Conservation (phyloP, 2,797 vertebrate species). For the Cottoperca gobio region DNA sequence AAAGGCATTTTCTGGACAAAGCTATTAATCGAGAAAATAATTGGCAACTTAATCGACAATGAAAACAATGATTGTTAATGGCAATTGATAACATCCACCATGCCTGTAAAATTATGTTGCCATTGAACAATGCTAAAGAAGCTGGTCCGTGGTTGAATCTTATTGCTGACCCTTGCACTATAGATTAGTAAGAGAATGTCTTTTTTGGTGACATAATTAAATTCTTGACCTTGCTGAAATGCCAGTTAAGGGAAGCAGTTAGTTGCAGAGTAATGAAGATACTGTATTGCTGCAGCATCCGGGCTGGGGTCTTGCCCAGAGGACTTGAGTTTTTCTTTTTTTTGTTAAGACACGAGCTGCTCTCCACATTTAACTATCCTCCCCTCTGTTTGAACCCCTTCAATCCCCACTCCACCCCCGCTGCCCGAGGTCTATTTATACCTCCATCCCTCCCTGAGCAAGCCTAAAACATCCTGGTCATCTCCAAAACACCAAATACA, state of each 20-base stretch:
- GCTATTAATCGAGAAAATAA: too few relatives aligned
- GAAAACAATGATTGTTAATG: too few relatives aligned
- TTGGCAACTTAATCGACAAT: too few relatives aligned
- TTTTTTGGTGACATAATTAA: not conserved
- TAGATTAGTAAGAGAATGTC: not conserved
- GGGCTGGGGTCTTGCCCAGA: constrained; percentile 23
- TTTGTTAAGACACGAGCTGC: constrained; percentile 36
- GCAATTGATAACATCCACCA: too few relatives aligned
- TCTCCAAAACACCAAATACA: constrained; percentile 59
- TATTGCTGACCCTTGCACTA: not conserved
- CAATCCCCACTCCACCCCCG: not conserved
- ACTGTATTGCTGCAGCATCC: constrained; percentile 6
- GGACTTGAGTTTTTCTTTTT: constrained; percentile 29
- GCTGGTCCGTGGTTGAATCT: not conserved
- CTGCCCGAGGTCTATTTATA: constrained; percentile 64
- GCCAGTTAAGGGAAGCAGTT: constrained; percentile 13
- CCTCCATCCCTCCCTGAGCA: constrained; percentile 45
- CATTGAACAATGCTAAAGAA: not conserved
- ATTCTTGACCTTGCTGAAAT: not conserved
- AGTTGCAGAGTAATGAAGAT: not conserved
- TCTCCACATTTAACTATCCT: constrained; percentile 48
- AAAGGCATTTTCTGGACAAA: too few relatives aligned
- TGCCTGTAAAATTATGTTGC: not conserved
- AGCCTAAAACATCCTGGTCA: constrained; percentile 58
- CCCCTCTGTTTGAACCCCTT: constrained; percentile 58